Evolutionary conservation across 2,888 invertebrate genomes (phyloP).

Genomic region (Mantis religiosa): DNA sequence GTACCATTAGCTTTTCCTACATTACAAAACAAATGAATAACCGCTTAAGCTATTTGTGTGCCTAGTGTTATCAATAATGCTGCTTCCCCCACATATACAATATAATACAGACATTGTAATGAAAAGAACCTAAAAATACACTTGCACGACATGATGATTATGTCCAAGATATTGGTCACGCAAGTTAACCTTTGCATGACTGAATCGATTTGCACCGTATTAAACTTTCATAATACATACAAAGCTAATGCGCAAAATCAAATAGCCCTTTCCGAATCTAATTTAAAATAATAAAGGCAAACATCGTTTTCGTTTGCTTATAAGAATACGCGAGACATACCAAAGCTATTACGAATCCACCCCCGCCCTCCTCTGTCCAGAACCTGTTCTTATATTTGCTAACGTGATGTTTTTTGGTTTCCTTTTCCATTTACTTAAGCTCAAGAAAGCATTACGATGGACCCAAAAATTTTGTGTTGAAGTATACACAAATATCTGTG

Average conservation of each 20-base stretch:
- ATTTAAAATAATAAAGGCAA: neutral
- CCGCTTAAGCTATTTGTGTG: neutral
- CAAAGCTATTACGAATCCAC: too few relatives aligned
- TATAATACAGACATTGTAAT: neutral
- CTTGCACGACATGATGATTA: neutral
- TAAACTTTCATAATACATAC: neutral
- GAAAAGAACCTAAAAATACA: neutral
- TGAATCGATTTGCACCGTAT: neutral
- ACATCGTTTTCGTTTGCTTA: neutral
- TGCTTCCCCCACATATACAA: neutral
- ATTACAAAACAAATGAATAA: neutral
- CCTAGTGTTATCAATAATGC: neutral
- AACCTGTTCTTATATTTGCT: too few relatives aligned
- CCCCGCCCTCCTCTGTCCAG: too few relatives aligned
- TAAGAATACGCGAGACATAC: too few relatives aligned
- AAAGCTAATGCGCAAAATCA: neutral
- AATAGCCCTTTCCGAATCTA: neutral
- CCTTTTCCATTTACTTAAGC: too few relatives aligned
- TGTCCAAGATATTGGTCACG: neutral
- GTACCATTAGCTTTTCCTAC: too few relatives aligned
- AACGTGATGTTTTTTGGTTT: too few relatives aligned
- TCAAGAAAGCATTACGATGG: too few relatives aligned
- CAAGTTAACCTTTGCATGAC: neutral
- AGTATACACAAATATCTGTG: too few relatives aligned
- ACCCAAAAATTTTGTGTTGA: too few relatives aligned